Base-by-base conservation (phyloP, 1,140 invertebrate species). In the Triops cancriformis region DNA sequence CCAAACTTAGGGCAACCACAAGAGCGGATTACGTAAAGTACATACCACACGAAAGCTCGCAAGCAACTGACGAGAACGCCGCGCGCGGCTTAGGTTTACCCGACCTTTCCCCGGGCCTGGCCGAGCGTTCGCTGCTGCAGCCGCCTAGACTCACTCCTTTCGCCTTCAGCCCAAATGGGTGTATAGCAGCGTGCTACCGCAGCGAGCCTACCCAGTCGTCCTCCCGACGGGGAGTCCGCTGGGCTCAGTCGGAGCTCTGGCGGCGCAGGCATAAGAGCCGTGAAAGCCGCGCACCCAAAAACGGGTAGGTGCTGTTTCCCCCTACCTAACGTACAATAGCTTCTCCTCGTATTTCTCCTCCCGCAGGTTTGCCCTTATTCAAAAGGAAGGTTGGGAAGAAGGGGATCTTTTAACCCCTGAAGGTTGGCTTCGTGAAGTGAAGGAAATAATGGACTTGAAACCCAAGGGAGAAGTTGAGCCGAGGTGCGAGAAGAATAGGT, bases 401-500 rank as follows among this genome's bases (percentile, higher is more conserved):
- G 31, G 31, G 31, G 31, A 37, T 37, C 31, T 37, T 37, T 37
- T 37, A 37, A 37, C 31, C 31, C 31, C 31, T 37, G 31, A 37
- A 37, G 31, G 31, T 37, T 37, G 31, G 31, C 31, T 37, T 37
- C 2, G 31, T 37, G 31, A 37, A 37, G 31, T 37, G 31, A 18
- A 64, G 51, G 51, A 64, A 64, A 64, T 64, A 64, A 64, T 64
- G 51, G 51, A n/a, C 51, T 23, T 64, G 18, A 64, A 64, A 23
- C 18, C 14, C 18, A 64, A n/a, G 51, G 51, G 51, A 64, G 51
- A 23, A 64, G 6, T 23, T n/a, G 14, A 64, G 23, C 51, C 51
- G 51, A 64, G 51, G 51, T 64, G 51, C 51, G 51, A 64, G 51
- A 64, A 64, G 51, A 64, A 64, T 64, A 64, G 51, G 51, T 64